Percentiles rank a stretch among this genome's conserved stretches.
Conservation (phyloP, 2,888 invertebrate genomes). For the Invenusta paracnida region DNA sequence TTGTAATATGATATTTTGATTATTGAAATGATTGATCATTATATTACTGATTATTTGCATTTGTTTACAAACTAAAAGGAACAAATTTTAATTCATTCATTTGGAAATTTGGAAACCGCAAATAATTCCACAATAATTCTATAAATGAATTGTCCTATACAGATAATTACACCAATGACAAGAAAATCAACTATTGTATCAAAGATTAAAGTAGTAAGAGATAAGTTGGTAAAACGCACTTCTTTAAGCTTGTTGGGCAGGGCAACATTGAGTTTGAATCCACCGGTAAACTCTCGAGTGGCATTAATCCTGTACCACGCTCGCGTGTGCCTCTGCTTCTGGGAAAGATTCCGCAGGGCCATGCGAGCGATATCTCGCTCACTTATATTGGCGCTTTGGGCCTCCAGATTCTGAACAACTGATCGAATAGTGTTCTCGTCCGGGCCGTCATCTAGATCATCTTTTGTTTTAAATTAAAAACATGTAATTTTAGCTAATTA, state of each 20-base stretch:
- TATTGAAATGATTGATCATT: too few species aligned
- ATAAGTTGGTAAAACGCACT: conserved; percentile 36
- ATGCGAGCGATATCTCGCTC: background rate
- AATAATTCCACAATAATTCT: too few species aligned
- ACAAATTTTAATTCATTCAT: too few species aligned
- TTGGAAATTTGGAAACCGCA: background rate
- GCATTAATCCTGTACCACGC: conserved; percentile 67
- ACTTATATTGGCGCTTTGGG: background rate
- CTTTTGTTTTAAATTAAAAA: too few species aligned
- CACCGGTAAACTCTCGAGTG: conserved; percentile 63
- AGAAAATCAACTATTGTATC: too few species aligned
- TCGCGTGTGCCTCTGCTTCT: conserved; percentile 63
- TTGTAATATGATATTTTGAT: too few species aligned
- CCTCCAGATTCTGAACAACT: background rate
- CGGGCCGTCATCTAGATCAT: background rate
- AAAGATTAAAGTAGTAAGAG: background rate
- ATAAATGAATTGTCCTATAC: too few species aligned
- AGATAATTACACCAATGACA: too few species aligned
- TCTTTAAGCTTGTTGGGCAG: conserved; percentile 62
- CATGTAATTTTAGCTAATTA: too few species aligned
- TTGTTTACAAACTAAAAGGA: too few species aligned
- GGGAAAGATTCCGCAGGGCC: conserved; percentile 48
- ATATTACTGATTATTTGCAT: too few species aligned
- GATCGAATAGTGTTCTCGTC: background rate
- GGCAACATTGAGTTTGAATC: conserved; percentile 60